Base-by-base conservation (phyloP, 2,797 vertebrate genomes). In the Botia kubotai region DNA sequence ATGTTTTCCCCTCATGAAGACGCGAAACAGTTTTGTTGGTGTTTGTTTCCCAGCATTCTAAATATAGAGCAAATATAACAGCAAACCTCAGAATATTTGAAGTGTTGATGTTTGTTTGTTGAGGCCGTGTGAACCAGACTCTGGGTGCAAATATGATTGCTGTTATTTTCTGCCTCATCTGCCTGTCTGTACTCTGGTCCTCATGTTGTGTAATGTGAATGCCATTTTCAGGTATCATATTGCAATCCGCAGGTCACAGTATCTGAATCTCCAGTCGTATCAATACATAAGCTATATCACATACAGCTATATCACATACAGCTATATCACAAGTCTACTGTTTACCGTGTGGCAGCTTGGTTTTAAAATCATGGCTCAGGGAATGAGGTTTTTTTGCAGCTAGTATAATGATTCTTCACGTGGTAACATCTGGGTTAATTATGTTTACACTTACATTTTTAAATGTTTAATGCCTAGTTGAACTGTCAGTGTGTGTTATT, bases 391-490 rank as follows among this genome's bases (percentile, higher is more conserved):
- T 23, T 21, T 46, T 21, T 52, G 2, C 46, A 66, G 6, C 6
- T 39, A 16, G 74, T 66, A 6, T 23, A 55, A 76, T 17, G n/a
- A 53, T 48, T 66, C n/a, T 76, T 66, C 53, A n/a, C 13, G 0
- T 36, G 43, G 26, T 50, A 19, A 63, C 60, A 12, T 65, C 58
- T 53, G 17, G 14, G 33, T 57, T 76, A 67, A 57, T 77, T 85
- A 62, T 87, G 82, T 89, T 83, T 81, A 69, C 82, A 81, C 74
- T 83, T 85, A 77, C 16, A 13, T 48, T 23, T 72, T 52, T 39
- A 39, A 33, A 68, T 70, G 13, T 55, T 50, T 39, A 70, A 17
- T 81, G 23, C 26, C 48, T 43, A 8, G 29, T 17, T 55, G 48
- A 55, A 55, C 39, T 46, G 12, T 26, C 16, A 11, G 43, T 17